Percentiles rank a stretch among this genome's conserved stretches.
phyloP scores from a whole-genome alignment of 2,888 invertebrate genomes.

The Drosophila macrospina region DNA sequence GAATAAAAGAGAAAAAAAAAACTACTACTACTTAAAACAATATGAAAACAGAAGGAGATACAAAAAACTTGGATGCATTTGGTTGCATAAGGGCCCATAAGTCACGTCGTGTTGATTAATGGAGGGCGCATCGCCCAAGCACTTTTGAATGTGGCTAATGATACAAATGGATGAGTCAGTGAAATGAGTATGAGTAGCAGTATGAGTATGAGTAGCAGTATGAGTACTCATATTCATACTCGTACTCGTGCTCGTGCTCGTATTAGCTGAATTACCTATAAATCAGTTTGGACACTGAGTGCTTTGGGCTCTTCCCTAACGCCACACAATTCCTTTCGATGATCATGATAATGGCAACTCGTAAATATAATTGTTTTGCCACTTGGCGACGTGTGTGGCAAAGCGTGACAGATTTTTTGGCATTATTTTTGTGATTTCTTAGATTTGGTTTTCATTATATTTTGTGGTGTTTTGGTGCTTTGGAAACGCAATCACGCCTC shows the following conservation, averaged over 20 bases:
- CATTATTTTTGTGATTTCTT: constrained; percentile 9
- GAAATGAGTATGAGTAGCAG: background rate
- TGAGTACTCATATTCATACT: background rate
- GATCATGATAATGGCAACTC: constrained; percentile 7
- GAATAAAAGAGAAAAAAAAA: background rate
- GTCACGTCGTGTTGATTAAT: constrained; percentile 30
- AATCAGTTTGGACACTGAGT: background rate
- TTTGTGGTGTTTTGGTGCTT: constrained; percentile 32
- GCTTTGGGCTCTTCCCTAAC: background rate
- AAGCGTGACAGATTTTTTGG: constrained; percentile 26
- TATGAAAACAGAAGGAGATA: constrained; percentile 4
- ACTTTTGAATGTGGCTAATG: constrained; percentile 7
- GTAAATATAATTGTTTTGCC: constrained; percentile 25
- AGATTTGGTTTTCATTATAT: constrained; percentile 7
- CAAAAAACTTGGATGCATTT: constrained; percentile 35
- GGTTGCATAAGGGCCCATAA: constrained; percentile 36
- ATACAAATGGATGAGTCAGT: constrained; percentile 14
- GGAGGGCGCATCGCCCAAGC: constrained; percentile 13
- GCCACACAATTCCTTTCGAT: background rate
- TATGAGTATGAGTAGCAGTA: background rate
- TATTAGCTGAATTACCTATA: constrained; percentile 6
- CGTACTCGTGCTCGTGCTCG: constrained; percentile 3
- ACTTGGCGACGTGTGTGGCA: constrained; percentile 54
- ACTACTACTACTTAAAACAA: background rate
- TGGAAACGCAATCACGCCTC: constrained; percentile 69